Percentiles rank a stretch among this genome's conserved stretches.
Conservation (phyloP, 2,797 vertebrate genomes). For the Brachyalestes nurse region DNA sequence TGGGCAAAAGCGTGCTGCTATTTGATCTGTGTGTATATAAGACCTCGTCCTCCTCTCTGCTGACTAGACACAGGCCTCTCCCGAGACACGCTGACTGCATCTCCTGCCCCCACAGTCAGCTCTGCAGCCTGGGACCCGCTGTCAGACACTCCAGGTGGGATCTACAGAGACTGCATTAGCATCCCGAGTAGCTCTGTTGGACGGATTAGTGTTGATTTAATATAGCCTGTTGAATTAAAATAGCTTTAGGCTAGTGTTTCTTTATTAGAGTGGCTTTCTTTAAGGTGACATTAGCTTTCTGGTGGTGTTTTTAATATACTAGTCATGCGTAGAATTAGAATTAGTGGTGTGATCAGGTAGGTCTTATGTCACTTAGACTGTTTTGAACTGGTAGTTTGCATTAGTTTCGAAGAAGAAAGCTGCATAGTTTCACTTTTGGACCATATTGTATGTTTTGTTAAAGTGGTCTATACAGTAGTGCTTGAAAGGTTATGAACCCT, state of each 20-base stretch:
- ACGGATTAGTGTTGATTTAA: conserved; percentile 45
- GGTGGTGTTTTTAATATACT: conserved; percentile 28
- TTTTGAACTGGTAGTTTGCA: conserved; percentile 28
- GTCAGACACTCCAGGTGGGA: conserved; percentile 53
- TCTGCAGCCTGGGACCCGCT: conserved; percentile 38
- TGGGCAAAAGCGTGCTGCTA: conserved; percentile 51
- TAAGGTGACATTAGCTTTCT: conserved; percentile 26
- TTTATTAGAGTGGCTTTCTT: conserved; percentile 31
- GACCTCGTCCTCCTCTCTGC: conserved; percentile 52
- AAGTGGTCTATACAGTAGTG: too few relatives aligned
- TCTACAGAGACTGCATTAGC: conserved; percentile 41
- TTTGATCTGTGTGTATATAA: conserved; percentile 51
- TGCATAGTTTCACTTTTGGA: conserved; percentile 7
- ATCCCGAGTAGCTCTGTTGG: conserved; percentile 34
- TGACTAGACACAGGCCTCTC: conserved; percentile 53
- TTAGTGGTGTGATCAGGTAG: background rate
- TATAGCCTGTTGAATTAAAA: conserved; percentile 28
- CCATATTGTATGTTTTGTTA: background rate
- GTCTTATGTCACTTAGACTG: background rate
- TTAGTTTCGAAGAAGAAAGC: background rate
- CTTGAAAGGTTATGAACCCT: too few relatives aligned
- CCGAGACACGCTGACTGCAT: conserved; percentile 45
- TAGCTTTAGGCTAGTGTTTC: conserved; percentile 33
- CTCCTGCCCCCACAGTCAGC: conserved; percentile 36
- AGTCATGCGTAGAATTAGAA: background rate